These are phyloP conservation scores for Ptilonorhynchus violaceus DNA, from an alignment of 2,113 vertebrate species.

Conservation along the genomic window DNA sequence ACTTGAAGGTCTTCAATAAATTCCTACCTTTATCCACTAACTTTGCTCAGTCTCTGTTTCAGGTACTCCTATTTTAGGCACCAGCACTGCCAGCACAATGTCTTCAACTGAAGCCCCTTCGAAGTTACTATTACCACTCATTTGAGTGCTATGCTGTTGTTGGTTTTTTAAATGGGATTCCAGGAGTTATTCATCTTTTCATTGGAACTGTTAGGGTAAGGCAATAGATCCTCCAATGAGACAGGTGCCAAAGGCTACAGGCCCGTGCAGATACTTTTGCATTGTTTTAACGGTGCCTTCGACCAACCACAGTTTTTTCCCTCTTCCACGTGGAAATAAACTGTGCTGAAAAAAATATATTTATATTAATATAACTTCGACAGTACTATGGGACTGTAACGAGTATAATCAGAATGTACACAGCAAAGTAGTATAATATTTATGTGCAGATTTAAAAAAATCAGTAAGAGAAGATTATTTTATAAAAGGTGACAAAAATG, in stretches of 20 bases:
- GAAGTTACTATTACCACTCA: background rate
- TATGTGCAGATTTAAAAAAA: background rate
- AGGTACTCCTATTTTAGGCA: too few species aligned
- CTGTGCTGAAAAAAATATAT: background rate
- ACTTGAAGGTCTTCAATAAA: too few species aligned
- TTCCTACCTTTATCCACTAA: too few species aligned
- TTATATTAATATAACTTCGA: background rate
- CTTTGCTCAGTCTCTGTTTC: too few species aligned
- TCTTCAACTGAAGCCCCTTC: background rate
- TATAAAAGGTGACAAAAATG: background rate
- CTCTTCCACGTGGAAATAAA: background rate
- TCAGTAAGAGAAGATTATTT: background rate
- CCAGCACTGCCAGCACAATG: background rate
- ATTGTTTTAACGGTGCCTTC: background rate
- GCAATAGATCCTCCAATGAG: background rate
- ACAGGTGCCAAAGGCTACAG: background rate
- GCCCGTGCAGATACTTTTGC: background rate
- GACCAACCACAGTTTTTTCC: rapidly evolving
- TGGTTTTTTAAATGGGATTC: background rate
- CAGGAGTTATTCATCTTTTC: background rate
- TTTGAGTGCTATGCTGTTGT: background rate
- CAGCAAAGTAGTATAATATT: background rate
- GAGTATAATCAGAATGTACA: background rate
- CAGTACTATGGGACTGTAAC: background rate
- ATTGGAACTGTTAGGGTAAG: background rate